These are phyloP conservation scores for Poecilus cupreus DNA, from an alignment of 2,888 invertebrate species.

Conservation along the genomic window DNA sequence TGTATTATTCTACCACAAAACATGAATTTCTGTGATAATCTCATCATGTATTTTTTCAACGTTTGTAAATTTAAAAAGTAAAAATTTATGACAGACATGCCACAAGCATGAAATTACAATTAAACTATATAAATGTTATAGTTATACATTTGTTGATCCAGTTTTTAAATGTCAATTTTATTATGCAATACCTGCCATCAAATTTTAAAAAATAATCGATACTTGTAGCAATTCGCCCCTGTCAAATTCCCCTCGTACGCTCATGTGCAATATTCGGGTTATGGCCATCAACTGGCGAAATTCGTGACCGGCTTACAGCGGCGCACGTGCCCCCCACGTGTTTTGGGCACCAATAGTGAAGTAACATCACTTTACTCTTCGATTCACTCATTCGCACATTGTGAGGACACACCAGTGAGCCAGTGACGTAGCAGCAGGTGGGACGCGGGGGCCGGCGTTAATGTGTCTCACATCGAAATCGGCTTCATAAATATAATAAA, in stretches of 20 bases:
- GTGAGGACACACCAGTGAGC: conserved; percentile 5
- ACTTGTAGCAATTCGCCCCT: background rate
- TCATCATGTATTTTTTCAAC: too few species aligned
- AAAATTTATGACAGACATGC: too few species aligned
- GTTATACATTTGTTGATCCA: background rate
- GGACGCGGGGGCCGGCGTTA: background rate
- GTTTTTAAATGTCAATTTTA: conserved; percentile 19
- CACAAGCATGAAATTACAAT: background rate
- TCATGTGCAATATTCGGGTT: conserved; percentile 44
- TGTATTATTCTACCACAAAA: too few species aligned
- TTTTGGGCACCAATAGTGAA: conserved; percentile 21
- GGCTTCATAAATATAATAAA: conserved; percentile 49
- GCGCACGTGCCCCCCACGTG: conserved; percentile 47
- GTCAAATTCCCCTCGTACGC: background rate
- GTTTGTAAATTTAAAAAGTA: too few species aligned
- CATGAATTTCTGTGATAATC: too few species aligned
- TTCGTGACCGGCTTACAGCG: conserved; percentile 47
- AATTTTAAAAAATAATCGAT: background rate
- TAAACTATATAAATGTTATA: background rate
- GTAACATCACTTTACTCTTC: conserved; percentile 4
- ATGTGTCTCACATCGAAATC: conserved; percentile 14
- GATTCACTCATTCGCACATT: background rate
- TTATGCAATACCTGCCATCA: background rate
- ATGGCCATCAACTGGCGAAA: conserved; percentile 48
- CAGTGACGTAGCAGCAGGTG: background rate